Base-by-base conservation (phyloP, 2,888 invertebrate genomes). In the Cephus sareptanus region DNA sequence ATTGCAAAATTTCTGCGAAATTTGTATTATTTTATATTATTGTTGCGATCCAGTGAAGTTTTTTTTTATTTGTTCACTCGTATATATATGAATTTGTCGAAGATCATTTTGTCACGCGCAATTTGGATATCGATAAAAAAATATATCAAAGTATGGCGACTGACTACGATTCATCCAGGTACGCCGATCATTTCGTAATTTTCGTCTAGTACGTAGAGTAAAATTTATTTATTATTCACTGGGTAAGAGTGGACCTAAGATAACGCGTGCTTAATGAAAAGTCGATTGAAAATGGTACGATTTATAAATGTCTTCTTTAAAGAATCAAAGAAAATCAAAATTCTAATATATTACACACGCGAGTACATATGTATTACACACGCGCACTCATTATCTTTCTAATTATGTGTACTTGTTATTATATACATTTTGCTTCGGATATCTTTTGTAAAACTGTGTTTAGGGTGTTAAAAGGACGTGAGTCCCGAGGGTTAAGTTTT, bases 311-410 rank as follows among this genome's bases (percentile, higher is more conserved):
- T 23, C 40, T 40, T 74, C 33, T 37, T 37, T 35, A 30, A 37
- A 30, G 74, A 37, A 74, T 37, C 74, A 37, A 74, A 74, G 74
- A 79, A 75, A 85, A 86, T 85, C 84, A 85, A 86, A 87, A 87
- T 87, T 85, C 80, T 85, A 86, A 84, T 86, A 85, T 85, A 86
- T 84, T 78, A 37, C 34, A 74, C 56, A 56, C 56, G 23, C 40
- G 40, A 15, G 40, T 40, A 40, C 40, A 6, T 23, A 6, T 40
- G 40, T 23, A 6, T 40, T 23, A 23, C 40, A 40, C 23, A 23
- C 40, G 40, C 23, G 56, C 23, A 56, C 23, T 56, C 23, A 56
- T 56, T 56, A 15, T 56, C 56, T 23, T 56, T 56, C 56, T 56
- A 56, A 56, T 23, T 56, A 56, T 23, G 23, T 56, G 56, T 56